Percentiles rank a stretch among this genome's conserved stretches.
Evolutionary conservation across 2,888 invertebrate species (phyloP).

Genomic region (Physocephala rufipes): DNA sequence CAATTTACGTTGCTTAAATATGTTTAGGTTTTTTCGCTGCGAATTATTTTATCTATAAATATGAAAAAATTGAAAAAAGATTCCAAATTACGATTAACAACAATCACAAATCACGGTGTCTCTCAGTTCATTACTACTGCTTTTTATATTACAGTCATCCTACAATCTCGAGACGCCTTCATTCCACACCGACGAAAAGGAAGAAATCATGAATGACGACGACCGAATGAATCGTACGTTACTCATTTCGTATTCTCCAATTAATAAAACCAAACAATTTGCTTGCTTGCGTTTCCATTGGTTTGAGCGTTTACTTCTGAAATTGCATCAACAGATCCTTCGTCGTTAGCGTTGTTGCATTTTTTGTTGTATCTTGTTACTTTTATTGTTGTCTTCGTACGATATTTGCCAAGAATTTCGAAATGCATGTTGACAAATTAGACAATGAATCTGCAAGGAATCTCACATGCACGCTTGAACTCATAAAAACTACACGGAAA

Average conservation of each 20-base stretch:
- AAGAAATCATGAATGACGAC: no score
- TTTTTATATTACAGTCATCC: no score
- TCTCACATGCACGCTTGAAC: not conserved
- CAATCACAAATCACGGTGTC: no score
- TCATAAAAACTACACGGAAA: not conserved
- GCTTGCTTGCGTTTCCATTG: not conserved
- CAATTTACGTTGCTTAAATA: no score
- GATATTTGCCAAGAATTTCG: not conserved
- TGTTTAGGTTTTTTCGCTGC: no score
- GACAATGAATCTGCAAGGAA: not conserved
- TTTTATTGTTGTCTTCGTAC: not conserved
- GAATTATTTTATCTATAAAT: no score
- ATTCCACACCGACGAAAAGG: no score
- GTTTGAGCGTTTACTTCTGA: not conserved
- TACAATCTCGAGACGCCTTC: no score
- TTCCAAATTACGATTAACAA: no score
- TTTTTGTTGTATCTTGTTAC: not conserved
- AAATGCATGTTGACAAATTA: slow-evolving; percentile 25
- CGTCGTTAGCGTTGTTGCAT: not conserved
- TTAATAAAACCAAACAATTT: slow-evolving; percentile 3
- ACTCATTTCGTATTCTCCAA: not conserved
- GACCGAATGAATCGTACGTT: no score
- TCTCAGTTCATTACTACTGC: no score
- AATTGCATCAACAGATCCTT: not conserved
- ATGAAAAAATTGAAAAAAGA: no score